Conservation (phyloP, 1,140 invertebrate genomes). For the Magallana angulata region DNA sequence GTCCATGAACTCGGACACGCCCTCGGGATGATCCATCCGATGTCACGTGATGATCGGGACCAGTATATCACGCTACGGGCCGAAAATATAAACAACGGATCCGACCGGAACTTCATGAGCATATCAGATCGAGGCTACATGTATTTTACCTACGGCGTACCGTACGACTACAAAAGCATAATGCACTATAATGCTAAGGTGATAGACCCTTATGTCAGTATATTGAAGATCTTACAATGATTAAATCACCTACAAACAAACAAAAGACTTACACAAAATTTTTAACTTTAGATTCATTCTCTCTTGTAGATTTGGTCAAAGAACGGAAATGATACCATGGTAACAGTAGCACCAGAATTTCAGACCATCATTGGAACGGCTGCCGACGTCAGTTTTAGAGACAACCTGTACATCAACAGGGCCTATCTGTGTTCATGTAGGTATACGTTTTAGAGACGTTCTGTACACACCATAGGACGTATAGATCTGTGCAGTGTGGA, state of each 20-base stretch:
- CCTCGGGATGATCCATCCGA: conserved; percentile 83
- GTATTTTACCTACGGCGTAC: conserved; percentile 77
- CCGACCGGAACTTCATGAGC: conserved; percentile 80
- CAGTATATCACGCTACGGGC: conserved; percentile 83
- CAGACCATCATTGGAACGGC: conserved; percentile 61
- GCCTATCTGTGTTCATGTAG: conserved; percentile 61
- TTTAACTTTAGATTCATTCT: background rate
- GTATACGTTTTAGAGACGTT: background rate
- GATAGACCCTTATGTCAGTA: background rate
- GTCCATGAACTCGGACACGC: conserved; percentile 81
- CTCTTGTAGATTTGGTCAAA: conserved; percentile 60
- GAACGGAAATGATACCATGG: conserved; percentile 46
- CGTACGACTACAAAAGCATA: conserved; percentile 81
- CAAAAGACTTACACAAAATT: too few relatives aligned
- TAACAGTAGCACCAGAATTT: conserved; percentile 61
- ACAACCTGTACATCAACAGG: conserved; percentile 63
- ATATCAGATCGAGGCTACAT: conserved; percentile 73
- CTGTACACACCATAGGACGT: background rate
- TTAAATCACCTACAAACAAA: too few relatives aligned
- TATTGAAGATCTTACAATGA: too few relatives aligned
- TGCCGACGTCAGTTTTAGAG: conserved; percentile 61
- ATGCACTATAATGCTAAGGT: conserved; percentile 77
- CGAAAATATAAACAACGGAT: conserved; percentile 83
- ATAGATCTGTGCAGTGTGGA: too few relatives aligned
- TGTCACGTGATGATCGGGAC: conserved; percentile 85